Base-by-base conservation (phyloP, 2,888 invertebrate species). In the Synanthedon tipuliformis region DNA sequence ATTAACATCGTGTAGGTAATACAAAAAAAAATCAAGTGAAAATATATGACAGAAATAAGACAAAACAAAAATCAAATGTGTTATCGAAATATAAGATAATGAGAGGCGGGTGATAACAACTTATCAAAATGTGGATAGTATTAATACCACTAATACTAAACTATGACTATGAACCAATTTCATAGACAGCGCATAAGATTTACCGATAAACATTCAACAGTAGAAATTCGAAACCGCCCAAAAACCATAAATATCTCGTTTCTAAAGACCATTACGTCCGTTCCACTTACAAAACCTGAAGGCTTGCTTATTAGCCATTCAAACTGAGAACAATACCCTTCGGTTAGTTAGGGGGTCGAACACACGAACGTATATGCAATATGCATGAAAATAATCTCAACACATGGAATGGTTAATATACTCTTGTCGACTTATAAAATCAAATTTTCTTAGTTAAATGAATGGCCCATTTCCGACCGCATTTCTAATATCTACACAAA, bases 221-320 rank as follows among this genome's bases (percentile, higher is more conserved):
- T 34, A 34, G 45, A 45, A 45, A 45, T 15, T 45, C 45, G 58
- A 61, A 63, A 67, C 60, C 66, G 63, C 62, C 66, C 61, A 69
- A 66, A 73, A 71, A 69, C 72, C 63, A 68, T 69, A 66, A 70
- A 70, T 65, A 65, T 66, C 64, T 58, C 59, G 70, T 80, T 75
- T 78, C 75, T 71, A 75, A 75, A 76, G 66, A 66, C 60, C 63
- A 59, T 60, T 60, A 58, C 59, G 68, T 70, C 65, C 69, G 83
- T 80, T 73, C 77, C 65, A 81, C 73, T 83, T 84, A 71, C 79
- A 75, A 81, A 80, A 81, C 68, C 73, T 68, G 74, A 75, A 74
- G 73, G 72, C 71, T 72, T 63, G 64, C 61, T 71, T 79, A 78
- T 78, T 74, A 73, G 69, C 79, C 70, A 82, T 84, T 82, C 75